phyloP scores from a whole-genome alignment of 2,797 vertebrate genomes.

The Pangasius macronema region DNA sequence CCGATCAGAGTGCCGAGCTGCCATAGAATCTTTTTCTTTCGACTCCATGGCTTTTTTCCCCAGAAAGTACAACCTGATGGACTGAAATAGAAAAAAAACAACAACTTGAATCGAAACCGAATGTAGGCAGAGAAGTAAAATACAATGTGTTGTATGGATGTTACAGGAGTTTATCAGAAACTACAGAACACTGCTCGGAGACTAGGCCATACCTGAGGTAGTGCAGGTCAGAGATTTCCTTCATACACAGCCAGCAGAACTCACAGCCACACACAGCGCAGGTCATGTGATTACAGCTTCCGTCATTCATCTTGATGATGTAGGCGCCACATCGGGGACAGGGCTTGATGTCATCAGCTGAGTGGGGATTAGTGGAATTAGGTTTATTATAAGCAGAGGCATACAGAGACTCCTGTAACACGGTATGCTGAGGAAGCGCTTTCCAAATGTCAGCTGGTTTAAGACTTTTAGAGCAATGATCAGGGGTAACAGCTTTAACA shows the following conservation, averaged over 20 bases:
- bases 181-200: background rate
- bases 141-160: background rate
- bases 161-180: background rate
- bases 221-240: slow-evolving; percentile 99
- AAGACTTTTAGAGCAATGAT: background rate
- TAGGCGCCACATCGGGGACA: slow-evolving; percentile 96
- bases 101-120: background rate
- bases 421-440: slow-evolving; percentile 17
- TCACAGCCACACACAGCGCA: slow-evolving; percentile 97
- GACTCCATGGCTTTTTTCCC: slow-evolving; percentile 99
- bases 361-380: slow-evolving; percentile 35
- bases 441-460: slow-evolving; percentile 29
- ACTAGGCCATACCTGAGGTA: slow-evolving; percentile 88
- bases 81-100: slow-evolving; percentile 66
- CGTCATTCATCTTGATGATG: slow-evolving; percentile 99
- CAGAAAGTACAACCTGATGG: slow-evolving; percentile 98
- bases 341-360: slow-evolving; percentile 97
- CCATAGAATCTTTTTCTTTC: slow-evolving; percentile 99
- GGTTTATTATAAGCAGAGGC: slow-evolving; percentile 43
- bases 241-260: slow-evolving; percentile 99
- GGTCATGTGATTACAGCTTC: slow-evolving; percentile 99
- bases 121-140: background rate
- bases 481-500: background rate
- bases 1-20: slow-evolving; percentile 96
- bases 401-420: slow-evolving; percentile 31